Evolutionary conservation across 2,113 vertebrate genomes (phyloP).

Genomic region (Semnopithecus entellus): DNA sequence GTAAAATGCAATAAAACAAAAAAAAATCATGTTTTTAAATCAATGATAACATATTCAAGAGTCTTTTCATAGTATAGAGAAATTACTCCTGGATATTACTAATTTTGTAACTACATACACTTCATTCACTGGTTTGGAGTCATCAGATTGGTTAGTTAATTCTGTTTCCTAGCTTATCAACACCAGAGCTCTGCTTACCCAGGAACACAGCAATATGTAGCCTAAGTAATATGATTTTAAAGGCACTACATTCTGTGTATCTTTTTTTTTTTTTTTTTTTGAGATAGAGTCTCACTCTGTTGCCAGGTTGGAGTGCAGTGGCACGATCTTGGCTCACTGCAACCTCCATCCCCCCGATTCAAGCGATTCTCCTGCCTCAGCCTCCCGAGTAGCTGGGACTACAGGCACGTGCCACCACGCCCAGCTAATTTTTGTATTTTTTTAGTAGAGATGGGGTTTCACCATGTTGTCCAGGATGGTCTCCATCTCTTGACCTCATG

Average conservation of each 20-base stretch:
- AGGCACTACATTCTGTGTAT: background rate
- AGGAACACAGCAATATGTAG: background rate
- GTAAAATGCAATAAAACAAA: background rate
- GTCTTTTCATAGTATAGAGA: background rate
- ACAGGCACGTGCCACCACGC: accelerated
- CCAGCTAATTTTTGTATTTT: no score
- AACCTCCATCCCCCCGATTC: no score
- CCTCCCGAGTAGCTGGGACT: no score
- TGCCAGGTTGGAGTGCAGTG: no score
- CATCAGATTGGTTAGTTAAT: background rate
- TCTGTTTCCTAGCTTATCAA: background rate
- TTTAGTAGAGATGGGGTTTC: no score
- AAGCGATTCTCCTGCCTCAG: no score
- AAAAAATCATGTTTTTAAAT: background rate
- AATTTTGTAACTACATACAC: background rate
- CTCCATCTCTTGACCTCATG: no score
- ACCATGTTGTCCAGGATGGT: no score
- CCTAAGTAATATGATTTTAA: background rate
- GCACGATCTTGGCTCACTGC: no score
- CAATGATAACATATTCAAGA: background rate
- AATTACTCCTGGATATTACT: background rate
- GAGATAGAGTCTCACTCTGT: no score
- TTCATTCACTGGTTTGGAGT: background rate
- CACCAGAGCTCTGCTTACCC: background rate
- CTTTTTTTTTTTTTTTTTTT: background rate